Percentiles rank a stretch among this genome's conserved stretches.
Conservation (phyloP, 2,888 invertebrate genomes). For the Stenolophus ochropezus region DNA sequence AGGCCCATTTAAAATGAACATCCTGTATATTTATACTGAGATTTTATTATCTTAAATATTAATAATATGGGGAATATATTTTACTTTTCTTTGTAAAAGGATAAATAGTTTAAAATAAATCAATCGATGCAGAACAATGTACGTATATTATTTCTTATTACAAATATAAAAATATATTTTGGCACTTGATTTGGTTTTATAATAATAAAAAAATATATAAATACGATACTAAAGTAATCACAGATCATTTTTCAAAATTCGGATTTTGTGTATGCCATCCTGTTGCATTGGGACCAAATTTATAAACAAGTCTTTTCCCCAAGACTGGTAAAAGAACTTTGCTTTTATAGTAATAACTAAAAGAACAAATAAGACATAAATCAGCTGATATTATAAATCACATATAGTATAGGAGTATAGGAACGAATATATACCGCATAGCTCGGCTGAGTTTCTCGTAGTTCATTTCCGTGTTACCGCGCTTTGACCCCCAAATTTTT, state of each 20-base stretch:
- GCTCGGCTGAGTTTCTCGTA: conserved; percentile 95
- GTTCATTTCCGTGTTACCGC: conserved; percentile 92
- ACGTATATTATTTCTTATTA: background rate
- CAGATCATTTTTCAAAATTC: conserved; percentile 44
- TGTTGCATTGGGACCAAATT: conserved; percentile 87
- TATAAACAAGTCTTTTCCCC: conserved; percentile 85
- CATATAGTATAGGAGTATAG: background rate
- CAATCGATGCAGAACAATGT: background rate
- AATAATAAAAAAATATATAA: conserved; percentile 31
- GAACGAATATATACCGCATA: conserved; percentile 78
- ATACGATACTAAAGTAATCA: conserved; percentile 30
- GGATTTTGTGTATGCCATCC: conserved; percentile 76
- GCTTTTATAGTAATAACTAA: conserved; percentile 87
- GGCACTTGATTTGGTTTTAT: conserved; percentile 18
- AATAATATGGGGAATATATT: no score
- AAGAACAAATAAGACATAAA: conserved; percentile 62
- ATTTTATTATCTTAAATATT: no score
- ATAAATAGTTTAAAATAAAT: background rate
- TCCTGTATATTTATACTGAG: no score
- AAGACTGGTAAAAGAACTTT: conserved; percentile 84
- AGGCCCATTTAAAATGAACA: no score
- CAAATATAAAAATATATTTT: conserved; percentile 3
- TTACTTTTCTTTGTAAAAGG: background rate
- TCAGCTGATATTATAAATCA: background rate
- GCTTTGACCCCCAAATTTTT: conserved; percentile 89